Percentiles rank a stretch among this genome's conserved stretches.
Evolutionary conservation across 2,113 vertebrate species (phyloP).

Genomic region (Bubo scandiacus): DNA sequence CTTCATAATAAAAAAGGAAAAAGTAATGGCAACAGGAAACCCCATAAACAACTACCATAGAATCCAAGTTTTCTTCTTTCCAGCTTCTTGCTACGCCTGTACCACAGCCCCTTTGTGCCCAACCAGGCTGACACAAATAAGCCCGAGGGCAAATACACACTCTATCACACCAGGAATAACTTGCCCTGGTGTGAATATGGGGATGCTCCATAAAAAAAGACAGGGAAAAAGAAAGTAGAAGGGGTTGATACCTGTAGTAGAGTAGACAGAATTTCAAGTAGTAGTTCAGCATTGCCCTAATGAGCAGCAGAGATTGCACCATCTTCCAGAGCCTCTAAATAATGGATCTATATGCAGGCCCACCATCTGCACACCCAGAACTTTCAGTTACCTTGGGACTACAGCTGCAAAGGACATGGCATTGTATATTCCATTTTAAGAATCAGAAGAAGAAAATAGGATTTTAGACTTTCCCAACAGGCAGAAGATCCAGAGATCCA

Average conservation of each 20-base stretch:
- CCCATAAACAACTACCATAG: not conserved
- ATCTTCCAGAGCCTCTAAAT: not conserved
- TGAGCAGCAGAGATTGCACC: not conserved
- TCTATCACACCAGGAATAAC: not conserved
- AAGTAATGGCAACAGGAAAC: not conserved
- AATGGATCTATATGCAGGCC: not conserved
- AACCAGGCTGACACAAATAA: not conserved
- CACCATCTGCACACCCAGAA: not conserved
- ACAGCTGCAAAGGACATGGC: not conserved
- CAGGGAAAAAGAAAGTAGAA: not conserved
- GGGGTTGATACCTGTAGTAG: not conserved
- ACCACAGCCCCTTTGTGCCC: not conserved
- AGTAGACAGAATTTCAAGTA: not conserved
- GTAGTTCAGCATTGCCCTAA: not conserved
- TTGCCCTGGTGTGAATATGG: not conserved
- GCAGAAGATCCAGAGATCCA: not conserved
- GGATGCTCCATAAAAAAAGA: not conserved
- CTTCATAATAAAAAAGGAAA: not conserved
- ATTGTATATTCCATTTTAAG: not conserved
- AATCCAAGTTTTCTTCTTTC: not conserved
- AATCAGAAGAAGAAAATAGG: not conserved
- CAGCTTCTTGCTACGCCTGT: not conserved
- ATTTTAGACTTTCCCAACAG: not conserved
- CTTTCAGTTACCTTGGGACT: not conserved
- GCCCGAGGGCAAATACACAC: not conserved